phyloP scores from a whole-genome alignment of 2,113 vertebrate species.

The Oxyura jamaicensis region DNA sequence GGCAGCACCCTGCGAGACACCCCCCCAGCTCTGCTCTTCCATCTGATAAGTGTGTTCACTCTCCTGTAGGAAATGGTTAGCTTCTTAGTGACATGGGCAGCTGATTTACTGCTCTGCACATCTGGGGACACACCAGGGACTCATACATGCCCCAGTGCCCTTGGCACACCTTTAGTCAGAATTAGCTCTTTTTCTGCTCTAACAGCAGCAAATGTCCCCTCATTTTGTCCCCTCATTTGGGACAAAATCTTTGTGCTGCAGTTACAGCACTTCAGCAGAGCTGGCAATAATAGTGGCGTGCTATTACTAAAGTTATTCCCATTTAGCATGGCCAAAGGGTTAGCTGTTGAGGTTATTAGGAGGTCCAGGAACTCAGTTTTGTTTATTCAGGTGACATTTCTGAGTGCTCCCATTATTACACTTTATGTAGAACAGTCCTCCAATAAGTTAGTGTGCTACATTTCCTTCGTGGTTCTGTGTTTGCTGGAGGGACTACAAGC shows the following conservation, averaged over 20 bases:
- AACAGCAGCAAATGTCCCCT: not conserved
- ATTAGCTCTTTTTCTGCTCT: fast-evolving
- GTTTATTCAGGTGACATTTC: not conserved
- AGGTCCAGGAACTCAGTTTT: not conserved
- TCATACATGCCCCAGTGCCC: fast-evolving
- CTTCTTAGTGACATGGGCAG: fast-evolving
- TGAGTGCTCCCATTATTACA: not conserved
- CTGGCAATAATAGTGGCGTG: not conserved
- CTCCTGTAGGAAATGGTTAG: fast-evolving
- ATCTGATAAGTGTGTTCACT: not conserved
- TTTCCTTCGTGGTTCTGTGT: not conserved
- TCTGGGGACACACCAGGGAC: fast-evolving
- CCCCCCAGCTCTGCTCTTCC: not conserved
- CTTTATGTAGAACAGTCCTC: not conserved
- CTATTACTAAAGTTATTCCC: not conserved
- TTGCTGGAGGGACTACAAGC: not conserved
- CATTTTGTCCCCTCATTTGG: not conserved
- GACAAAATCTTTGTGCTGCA: not conserved
- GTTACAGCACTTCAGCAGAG: not conserved
- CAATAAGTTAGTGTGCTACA: not conserved
- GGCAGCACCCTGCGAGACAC: not conserved
- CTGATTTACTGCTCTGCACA: not conserved
- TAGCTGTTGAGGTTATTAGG: not conserved
- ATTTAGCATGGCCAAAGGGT: not conserved
- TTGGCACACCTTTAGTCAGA: not conserved